Base-by-base conservation (phyloP, 2,888 invertebrate genomes). In the Apocheima hispidaria region DNA sequence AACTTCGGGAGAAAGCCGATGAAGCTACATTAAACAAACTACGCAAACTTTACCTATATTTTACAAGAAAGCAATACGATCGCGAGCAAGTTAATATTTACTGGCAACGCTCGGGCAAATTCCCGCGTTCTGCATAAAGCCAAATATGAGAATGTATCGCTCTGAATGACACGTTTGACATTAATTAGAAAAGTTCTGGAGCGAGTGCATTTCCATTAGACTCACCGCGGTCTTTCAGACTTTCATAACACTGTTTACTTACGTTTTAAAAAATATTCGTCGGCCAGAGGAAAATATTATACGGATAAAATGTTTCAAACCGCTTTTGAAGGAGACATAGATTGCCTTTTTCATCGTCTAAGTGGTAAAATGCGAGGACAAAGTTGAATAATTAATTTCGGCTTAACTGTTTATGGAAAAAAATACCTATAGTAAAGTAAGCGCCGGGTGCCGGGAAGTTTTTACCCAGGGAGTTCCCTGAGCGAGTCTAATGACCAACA, bases 41-140 rank as follows among this genome's bases (percentile, higher is more conserved):
- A 81, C 75, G 72, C 74, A 43, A 86, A 88, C 83, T 88, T 87
- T 66, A 71, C 74, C 81, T 75, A 87, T 87, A 87, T 86, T 85
- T 88, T 79, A 84, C 77, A 72, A 75, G 83, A 70, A 81, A 75
- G 69, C 81, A 75, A 86, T 82, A 83, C 83, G 67, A 51, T 68
- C 68, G 67, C 68, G 66, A 68, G 71, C 58, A 75, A 81, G 75
- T 81, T 84, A 75, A 77, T 83, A 83, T 86, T 82, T 83, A 85
- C 75, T 72, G 75, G 71, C 62, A 69, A 67, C 66, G 71, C 71
- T 68, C 61, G 57, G 44, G 64, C 53, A 49, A 72, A 69, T 71
- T 59, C 43, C 66, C 51, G 38, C 56, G 30, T 51, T 55, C 54
- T 53, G 53, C 63, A 63, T 60, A 54, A 56, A 65, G 53, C 63